Evolutionary conservation across 2,113 vertebrate species (phyloP).

Genomic region (Eidolon helvum): DNA sequence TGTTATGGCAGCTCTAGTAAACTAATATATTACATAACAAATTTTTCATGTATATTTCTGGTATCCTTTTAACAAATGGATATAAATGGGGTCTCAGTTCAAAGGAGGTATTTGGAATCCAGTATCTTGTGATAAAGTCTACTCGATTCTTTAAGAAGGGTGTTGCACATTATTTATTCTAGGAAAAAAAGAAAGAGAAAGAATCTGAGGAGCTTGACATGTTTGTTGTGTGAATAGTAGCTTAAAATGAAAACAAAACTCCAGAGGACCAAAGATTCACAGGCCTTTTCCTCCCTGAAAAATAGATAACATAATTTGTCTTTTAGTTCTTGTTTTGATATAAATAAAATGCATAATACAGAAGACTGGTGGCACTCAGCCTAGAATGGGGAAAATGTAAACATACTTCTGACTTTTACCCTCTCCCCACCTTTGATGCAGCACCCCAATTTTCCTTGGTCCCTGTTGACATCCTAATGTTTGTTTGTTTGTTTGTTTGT

Average conservation of each 20-base stretch:
- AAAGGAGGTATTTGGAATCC: not conserved
- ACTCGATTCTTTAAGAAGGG: not conserved
- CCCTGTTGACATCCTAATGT: not conserved
- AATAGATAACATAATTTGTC: not conserved
- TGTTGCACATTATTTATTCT: not conserved
- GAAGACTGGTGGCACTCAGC: not conserved
- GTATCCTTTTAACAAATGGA: not conserved
- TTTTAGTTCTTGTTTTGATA: not conserved
- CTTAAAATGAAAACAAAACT: not conserved
- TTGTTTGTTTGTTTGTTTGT: not conserved
- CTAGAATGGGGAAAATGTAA: not conserved
- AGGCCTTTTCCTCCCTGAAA: not conserved
- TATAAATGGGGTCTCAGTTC: not conserved
- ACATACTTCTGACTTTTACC: not conserved
- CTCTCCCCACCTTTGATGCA: not conserved
- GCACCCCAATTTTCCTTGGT: not conserved
- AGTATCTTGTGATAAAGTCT: not conserved
- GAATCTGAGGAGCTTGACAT: not conserved
- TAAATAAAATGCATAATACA: not conserved
- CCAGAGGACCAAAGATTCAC: not conserved
- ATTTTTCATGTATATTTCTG: not conserved
- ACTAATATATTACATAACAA: not conserved
- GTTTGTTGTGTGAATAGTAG: not conserved
- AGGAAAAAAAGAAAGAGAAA: not conserved
- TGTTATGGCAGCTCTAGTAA: not conserved